Evolutionary conservation across 1,140 invertebrate genomes (phyloP), one percentile per base, ranked within the genome.

Genomic region (Solenopsis fugax): DNA sequence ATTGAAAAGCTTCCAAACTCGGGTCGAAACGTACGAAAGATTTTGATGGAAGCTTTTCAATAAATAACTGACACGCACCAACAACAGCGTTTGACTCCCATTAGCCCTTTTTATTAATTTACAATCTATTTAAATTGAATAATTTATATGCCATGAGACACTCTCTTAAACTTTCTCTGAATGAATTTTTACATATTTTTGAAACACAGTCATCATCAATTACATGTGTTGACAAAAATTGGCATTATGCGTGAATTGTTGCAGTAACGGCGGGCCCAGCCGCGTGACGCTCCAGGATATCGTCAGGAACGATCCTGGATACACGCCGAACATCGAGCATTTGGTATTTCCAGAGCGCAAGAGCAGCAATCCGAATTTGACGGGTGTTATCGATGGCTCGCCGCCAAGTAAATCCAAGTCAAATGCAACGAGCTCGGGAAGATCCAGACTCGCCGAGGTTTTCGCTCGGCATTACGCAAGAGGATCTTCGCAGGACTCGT

Each of bases 271-370:
- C 10, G 92, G 93, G 48, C 89, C 91, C 7, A 87, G 91, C 77
- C 93, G 94, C 60, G 92, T 93, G 37, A 94, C 93, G 21, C 92
- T 95, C 41, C 94, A 95, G 76, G 95, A 95, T 87, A 94, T 95
- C 87, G 94, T 95, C 7, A 93, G 94, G 52, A 94, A 91, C 71
- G 95, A 95, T 93, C 95, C 95, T 71, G 94, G 95, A 88, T 96
- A 96, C 89, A 96, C 96, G 56, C 94, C 96, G 72, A 96, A 96
- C 91, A 96, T 96, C 91, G 96, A 96, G 89, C 96, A 96, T 86
- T 93, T 96, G 76, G 96, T 96, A 60, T 96, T 96, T 86, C 96
- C 95, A 16, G 93, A 95, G 67, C 93, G 95, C 58, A 96, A 96
- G 88, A 94, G 93, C 67, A 94, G 91, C 93, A 96, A 94, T 93